phyloP scores from a whole-genome alignment of 1,140 invertebrate species.

The Solenopsis fugax region DNA sequence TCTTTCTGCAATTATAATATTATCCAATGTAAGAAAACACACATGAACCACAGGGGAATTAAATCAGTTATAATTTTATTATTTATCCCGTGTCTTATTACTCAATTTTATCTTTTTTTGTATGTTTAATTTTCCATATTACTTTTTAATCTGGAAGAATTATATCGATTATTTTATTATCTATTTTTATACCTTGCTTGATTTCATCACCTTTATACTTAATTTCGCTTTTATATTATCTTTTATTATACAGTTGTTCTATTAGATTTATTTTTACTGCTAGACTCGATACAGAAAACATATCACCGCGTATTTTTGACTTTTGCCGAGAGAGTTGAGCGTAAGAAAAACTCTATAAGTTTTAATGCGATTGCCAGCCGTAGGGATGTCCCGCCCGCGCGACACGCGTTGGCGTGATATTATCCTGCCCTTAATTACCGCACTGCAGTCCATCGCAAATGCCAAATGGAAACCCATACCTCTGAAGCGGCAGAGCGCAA shows the following conservation, averaged over 20 bases:
- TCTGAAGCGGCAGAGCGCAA: neutral
- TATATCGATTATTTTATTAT: neutral
- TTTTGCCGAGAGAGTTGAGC: neutral
- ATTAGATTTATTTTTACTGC: neutral
- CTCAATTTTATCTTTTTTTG: neutral
- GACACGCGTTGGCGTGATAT: slow-evolving; percentile 29
- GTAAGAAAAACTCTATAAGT: neutral
- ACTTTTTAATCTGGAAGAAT: neutral
- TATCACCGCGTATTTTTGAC: neutral
- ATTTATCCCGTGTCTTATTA: neutral
- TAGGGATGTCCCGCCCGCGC: too few species aligned
- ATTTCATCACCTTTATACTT: neutral
- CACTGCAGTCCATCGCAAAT: slow-evolving; percentile 25
- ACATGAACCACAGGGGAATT: neutral
- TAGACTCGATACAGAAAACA: neutral
- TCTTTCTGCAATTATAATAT: neutral
- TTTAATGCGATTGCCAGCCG: neutral
- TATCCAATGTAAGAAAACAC: neutral
- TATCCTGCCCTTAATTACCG: slow-evolving; percentile 46
- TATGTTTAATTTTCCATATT: neutral
- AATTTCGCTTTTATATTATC: neutral
- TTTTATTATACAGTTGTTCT: neutral
- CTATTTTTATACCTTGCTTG: neutral
- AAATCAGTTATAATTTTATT: neutral
- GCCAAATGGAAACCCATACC: slow-evolving; percentile 21